Evolutionary conservation across 2,888 invertebrate genomes (phyloP).

Genomic region (Pomacea canaliculata): DNA sequence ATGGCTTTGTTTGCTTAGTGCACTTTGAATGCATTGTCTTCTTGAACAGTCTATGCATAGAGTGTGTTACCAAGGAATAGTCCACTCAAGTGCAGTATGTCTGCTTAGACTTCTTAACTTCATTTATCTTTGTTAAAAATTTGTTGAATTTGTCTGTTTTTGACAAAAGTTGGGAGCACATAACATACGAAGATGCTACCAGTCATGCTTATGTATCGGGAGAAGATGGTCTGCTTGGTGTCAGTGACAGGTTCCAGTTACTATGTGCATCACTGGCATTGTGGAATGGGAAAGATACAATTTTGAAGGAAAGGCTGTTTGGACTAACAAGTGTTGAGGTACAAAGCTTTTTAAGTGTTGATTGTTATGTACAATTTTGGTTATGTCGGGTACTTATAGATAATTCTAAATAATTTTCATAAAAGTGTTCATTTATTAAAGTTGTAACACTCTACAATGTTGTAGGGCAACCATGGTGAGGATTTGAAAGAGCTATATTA

Average conservation of each 20-base stretch:
- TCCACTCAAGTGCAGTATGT: no score
- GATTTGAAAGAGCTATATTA: conserved; percentile 70
- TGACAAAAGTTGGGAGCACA: conserved; percentile 63
- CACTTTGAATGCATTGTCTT: no score
- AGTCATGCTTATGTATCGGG: conserved; percentile 67
- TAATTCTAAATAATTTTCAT: no score
- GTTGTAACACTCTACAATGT: no score
- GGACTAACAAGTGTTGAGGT: conserved; percentile 68
- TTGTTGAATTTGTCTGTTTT: not conserved
- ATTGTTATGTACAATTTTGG: not conserved
- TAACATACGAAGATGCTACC: conserved; percentile 61
- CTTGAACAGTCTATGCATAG: no score
- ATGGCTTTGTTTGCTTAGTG: no score
- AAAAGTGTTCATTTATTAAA: no score
- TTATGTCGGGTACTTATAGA: not conserved
- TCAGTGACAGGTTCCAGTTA: conserved; percentile 63
- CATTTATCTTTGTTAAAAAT: no score
- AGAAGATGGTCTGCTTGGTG: conserved; percentile 68
- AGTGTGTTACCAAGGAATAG: no score
- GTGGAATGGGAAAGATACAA: conserved; percentile 68
- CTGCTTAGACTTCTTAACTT: no score
- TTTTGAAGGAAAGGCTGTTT: conserved; percentile 68
- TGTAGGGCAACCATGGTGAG: conserved; percentile 70
- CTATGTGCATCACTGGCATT: conserved; percentile 65
- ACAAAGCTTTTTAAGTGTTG: conserved; percentile 1